Conservation (phyloP, 2,888 invertebrate genomes). For the Odontocolon sp. region DNA sequence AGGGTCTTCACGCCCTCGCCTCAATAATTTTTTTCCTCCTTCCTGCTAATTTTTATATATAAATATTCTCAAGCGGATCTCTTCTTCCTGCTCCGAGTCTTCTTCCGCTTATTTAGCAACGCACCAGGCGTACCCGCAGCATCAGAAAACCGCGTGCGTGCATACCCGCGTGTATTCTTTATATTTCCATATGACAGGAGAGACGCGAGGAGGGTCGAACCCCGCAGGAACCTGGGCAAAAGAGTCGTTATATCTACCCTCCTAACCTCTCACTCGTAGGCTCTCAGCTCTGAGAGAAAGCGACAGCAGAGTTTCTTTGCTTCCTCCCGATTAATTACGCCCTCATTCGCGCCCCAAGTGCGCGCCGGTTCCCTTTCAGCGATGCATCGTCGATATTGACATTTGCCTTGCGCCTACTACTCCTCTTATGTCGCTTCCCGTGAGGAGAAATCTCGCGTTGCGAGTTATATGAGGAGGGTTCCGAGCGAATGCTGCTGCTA, state of each 20-base stretch:
- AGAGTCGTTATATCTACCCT: not conserved
- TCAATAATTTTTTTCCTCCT: constrained; percentile 31
- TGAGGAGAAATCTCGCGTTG: constrained; percentile 42
- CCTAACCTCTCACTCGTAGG: constrained; percentile 7
- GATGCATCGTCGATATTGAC: constrained; percentile 77
- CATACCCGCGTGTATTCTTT: constrained; percentile 43
- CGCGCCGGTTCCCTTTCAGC: constrained; percentile 54
- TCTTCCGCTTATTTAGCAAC: constrained; percentile 47
- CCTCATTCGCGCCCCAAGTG: constrained; percentile 78
- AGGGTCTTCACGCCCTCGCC: constrained; percentile 2
- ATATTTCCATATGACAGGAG: constrained; percentile 50
- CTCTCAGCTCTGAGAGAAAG: constrained; percentile 31
- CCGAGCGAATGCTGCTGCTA: constrained; percentile 18
- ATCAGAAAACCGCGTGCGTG: constrained; percentile 44
- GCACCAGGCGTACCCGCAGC: constrained; percentile 31
- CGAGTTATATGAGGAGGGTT: constrained; percentile 4
- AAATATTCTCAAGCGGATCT: constrained; percentile 22
- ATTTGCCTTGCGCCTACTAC: constrained; percentile 74
- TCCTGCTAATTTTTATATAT: constrained; percentile 10
- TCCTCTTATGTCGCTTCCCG: constrained; percentile 16
- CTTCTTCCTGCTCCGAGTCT: constrained; percentile 26
- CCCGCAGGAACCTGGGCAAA: not conserved
- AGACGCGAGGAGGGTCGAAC: not conserved
- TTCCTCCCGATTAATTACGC: constrained; percentile 77
- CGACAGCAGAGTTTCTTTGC: constrained; percentile 68